Percentiles rank a stretch among this genome's conserved stretches.
Conservation (phyloP, 2,888 invertebrate species). For the Cheilosia vulpina region DNA sequence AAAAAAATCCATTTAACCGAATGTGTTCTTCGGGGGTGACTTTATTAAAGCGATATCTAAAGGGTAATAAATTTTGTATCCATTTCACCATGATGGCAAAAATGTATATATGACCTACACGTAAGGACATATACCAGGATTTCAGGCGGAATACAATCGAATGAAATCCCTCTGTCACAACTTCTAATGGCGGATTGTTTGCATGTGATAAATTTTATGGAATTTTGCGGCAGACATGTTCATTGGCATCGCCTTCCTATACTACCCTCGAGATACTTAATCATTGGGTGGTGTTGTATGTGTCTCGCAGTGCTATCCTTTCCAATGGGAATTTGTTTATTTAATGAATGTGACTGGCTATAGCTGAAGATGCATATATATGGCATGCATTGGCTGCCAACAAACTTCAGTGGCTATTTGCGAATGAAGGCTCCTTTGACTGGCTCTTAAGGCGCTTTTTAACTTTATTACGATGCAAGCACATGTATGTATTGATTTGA, state of each 20-base stretch:
- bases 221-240: conserved; percentile 58
- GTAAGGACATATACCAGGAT: conserved; percentile 18
- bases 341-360: conserved; percentile 18
- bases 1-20: conserved; percentile 36
- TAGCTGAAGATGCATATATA: conserved; percentile 13
- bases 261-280: conserved; percentile 44
- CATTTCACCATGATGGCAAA: conserved; percentile 15
- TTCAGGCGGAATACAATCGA: conserved; percentile 34
- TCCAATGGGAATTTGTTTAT: conserved; percentile 40
- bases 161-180: conserved; percentile 45
- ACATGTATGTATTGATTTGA: too few species aligned
- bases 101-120: conserved; percentile 16
- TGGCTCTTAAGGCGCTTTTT: not conserved
- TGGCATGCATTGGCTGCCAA: conserved; percentile 23
- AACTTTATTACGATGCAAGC: not conserved
- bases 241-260: conserved; percentile 46
- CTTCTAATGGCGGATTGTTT: conserved; percentile 54
- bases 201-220: conserved; percentile 66
- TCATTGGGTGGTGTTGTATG: conserved; percentile 36
- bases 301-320: conserved; percentile 46
- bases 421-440: not conserved
- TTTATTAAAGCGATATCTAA: conserved; percentile 66
- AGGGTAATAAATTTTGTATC: conserved; percentile 65
- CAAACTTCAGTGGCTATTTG: conserved; percentile 26
- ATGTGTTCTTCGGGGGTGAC: conserved; percentile 48